Conservation (phyloP, 2,113 vertebrate species). For the Ochotona curzoniae region DNA sequence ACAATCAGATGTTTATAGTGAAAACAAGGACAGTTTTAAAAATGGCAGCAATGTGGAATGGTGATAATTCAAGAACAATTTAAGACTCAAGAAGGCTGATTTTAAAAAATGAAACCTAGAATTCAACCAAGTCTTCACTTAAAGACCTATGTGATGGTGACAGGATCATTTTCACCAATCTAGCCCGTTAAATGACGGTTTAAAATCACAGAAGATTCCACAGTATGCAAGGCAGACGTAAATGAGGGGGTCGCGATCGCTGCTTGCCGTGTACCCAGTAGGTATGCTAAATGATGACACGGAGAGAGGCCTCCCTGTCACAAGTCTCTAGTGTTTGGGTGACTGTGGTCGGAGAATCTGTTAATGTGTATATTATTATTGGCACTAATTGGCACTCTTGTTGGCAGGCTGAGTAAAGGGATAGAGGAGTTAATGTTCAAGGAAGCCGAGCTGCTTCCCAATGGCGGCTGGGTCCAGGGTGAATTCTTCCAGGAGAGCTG, state of each 20-base stretch:
- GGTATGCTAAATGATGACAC: accelerated
- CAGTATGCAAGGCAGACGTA: neutral
- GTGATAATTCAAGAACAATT: neutral
- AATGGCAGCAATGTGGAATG: neutral
- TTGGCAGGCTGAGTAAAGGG: constrained; percentile 34
- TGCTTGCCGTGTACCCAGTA: neutral
- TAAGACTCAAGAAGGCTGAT: constrained; percentile 31
- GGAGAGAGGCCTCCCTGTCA: neutral
- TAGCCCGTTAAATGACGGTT: constrained; percentile 29
- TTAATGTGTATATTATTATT: constrained; percentile 10
- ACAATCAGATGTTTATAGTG: neutral
- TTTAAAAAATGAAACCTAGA: constrained; percentile 48
- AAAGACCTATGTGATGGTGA: neutral
- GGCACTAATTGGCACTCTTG: constrained; percentile 63
- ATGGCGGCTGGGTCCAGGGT: neutral
- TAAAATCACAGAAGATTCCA: neutral
- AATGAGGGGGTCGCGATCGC: neutral
- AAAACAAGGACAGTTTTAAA: neutral
- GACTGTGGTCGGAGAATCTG: constrained; percentile 17
- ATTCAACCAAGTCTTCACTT: constrained; percentile 54
- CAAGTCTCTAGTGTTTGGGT: neutral
- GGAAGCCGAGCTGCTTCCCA: neutral
- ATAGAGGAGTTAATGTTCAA: neutral
- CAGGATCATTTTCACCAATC: neutral
- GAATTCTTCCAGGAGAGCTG: accelerated